phyloP scores from a whole-genome alignment of 2,888 invertebrate species.

The Pterostichus niger region DNA sequence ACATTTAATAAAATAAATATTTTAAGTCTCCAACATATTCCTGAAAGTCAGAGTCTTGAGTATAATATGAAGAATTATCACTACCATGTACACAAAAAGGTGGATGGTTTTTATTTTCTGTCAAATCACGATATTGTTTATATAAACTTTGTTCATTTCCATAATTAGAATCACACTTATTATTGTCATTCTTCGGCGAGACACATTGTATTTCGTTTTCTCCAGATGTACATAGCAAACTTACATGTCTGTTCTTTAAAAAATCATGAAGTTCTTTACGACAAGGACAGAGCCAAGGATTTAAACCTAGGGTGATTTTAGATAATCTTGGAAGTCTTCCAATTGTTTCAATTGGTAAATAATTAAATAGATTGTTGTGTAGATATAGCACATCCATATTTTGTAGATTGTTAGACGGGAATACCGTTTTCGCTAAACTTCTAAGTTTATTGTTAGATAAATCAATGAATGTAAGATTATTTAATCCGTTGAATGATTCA shows the following conservation, averaged over 20 bases:
- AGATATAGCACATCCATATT: constrained; percentile 12
- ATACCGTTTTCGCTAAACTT: background rate
- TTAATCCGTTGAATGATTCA: background rate
- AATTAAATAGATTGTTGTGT: constrained; percentile 31
- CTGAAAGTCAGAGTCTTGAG: background rate
- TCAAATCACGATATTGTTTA: background rate
- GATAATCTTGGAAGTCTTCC: background rate
- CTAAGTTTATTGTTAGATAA: constrained; percentile 37
- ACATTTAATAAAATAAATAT: background rate
- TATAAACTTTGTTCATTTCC: background rate
- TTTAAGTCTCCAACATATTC: background rate
- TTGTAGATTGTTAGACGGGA: background rate
- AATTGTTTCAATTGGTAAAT: constrained; percentile 13
- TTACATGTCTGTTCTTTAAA: background rate
- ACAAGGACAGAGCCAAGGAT: constrained; percentile 4
- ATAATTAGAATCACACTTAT: constrained; percentile 1
- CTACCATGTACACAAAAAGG: background rate
- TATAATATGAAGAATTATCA: background rate
- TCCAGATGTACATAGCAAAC: background rate
- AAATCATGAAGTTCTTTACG: background rate
- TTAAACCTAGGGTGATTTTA: constrained; percentile 14
- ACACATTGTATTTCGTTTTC: background rate
- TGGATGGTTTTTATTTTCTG: background rate
- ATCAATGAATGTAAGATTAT: background rate
- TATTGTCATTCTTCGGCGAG: background rate